Conservation (phyloP, 2,888 invertebrate genomes). For the Morpho deidamia region DNA sequence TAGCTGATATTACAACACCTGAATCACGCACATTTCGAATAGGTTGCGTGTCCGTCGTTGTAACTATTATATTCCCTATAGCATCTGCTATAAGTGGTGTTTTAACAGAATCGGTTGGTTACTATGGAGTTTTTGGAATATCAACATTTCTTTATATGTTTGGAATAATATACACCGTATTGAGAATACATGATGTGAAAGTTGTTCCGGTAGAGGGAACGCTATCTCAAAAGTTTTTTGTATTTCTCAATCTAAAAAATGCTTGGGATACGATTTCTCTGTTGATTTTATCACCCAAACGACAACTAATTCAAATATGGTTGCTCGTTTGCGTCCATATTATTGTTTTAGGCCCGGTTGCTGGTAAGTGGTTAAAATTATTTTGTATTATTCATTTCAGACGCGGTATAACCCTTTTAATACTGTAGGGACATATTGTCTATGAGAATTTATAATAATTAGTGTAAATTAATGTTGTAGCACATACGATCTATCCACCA, state of each 20-base stretch:
- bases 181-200: conserved; percentile 55
- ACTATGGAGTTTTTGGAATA: conserved; percentile 62
- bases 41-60: conserved; percentile 77
- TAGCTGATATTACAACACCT: conserved; percentile 78
- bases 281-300: conserved; percentile 44
- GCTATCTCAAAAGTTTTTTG: conserved; percentile 34
- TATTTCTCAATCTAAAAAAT: conserved; percentile 58
- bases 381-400: too few relatives aligned
- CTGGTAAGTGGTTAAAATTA: conserved; percentile 44
- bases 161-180: conserved; percentile 54
- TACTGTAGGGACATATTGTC: too few relatives aligned
- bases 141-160: conserved; percentile 45
- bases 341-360: conserved; percentile 60
- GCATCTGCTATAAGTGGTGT: conserved; percentile 74
- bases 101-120: conserved; percentile 61
- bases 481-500: too few relatives aligned
- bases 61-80: conserved; percentile 67
- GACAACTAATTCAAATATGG: conserved; percentile 44
- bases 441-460: too few relatives aligned
- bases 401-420: too few relatives aligned
- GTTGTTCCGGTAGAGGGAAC: conserved; percentile 43
- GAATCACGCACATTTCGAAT: conserved; percentile 80
- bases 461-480: too few relatives aligned
- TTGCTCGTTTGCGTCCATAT: conserved; percentile 60
- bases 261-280: conserved; percentile 61